Evolutionary conservation across 1,140 invertebrate species (phyloP), one percentile per base, ranked within the genome.

Genomic region (Aphaenogaster rudis): DNA sequence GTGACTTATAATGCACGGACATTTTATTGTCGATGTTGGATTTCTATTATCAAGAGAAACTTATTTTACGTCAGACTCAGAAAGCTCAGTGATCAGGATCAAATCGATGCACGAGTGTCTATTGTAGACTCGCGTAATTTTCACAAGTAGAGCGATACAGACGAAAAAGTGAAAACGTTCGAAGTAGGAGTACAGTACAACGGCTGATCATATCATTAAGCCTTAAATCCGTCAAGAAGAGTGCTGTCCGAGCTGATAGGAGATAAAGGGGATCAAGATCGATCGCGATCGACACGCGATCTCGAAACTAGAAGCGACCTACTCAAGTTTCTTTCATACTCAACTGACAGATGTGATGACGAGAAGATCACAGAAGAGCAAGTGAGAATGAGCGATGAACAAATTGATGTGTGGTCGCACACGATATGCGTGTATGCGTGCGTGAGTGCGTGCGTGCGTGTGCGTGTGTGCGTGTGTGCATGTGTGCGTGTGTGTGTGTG

Each of bases 161-260:
- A 36, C 59, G 13, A 21, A 50, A 36, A 88, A 84, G 63, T 64
- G 39, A 69, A 59, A 52, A 86, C 36, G 79, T 77, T 61, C 45
- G 57, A 85, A 28, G 54, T 63, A 77, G 67, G 28, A 86, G 67
- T 69, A 90, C 86, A 88, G 85, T 92, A 86, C 88, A 92, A 92
- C 33, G 89, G 90, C 88, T 88, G 91, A 78, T 92, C 92, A 93
- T 93, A 93, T 93, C 92, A 93, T 86, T 81, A 86, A 92, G 90
- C 86, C 91, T 90, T 91, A 88, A 91, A 91, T 92, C 89, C 90
- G 90, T 91, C 90, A 88, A 91, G 69, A 76, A 84, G 84, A 69
- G 87, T 79, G 79, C 82, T 92, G 88, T 92, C 85, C 80, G 66
- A 91, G 13, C 72, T 36, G 81, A 80, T 77, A 71, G 66, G 45